Evolutionary conservation across 2,888 invertebrate species (phyloP).

Genomic region (Hemistola chrysoprasaria): DNA sequence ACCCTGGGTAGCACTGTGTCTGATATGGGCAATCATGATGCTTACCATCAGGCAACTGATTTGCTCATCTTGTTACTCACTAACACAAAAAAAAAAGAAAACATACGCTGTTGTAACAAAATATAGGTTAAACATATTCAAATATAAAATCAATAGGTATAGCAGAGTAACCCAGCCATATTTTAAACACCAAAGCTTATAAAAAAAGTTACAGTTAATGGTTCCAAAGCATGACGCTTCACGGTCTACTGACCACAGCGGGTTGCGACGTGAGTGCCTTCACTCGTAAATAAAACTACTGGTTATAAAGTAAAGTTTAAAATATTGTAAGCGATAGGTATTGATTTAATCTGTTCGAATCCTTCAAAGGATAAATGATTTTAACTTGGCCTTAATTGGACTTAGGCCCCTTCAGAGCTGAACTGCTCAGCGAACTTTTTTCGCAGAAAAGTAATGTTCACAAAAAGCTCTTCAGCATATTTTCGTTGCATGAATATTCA

Average conservation of each 20-base stretch:
- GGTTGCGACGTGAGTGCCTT: conserved; percentile 7
- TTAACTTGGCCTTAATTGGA: too few relatives aligned
- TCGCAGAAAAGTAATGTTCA: conserved; percentile 17
- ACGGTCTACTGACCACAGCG: conserved; percentile 29
- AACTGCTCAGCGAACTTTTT: conserved; percentile 7
- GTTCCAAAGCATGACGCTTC: conserved; percentile 45
- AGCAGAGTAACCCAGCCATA: conserved; percentile 19
- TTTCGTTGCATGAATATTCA: conserved; percentile 21
- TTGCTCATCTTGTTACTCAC: too few relatives aligned
- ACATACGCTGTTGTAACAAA: conserved; percentile 1
- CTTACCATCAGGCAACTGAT: too few relatives aligned
- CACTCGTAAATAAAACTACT: too few relatives aligned
- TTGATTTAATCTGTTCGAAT: too few relatives aligned
- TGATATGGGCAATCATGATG: too few relatives aligned
- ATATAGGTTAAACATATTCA: conserved; percentile 12
- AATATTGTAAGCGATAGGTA: too few relatives aligned
- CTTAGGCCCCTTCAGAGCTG: too few relatives aligned
- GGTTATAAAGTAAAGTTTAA: too few relatives aligned
- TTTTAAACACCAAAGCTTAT: conserved; percentile 30
- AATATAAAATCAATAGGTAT: background rate
- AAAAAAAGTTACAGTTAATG: conserved; percentile 43
- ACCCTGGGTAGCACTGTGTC: too few relatives aligned
- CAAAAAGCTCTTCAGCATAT: conserved; percentile 18
- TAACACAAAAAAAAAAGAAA: too few relatives aligned
- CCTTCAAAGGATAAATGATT: too few relatives aligned